Conservation (phyloP, 2,888 invertebrate genomes). For the Exocentrus adspersus region DNA sequence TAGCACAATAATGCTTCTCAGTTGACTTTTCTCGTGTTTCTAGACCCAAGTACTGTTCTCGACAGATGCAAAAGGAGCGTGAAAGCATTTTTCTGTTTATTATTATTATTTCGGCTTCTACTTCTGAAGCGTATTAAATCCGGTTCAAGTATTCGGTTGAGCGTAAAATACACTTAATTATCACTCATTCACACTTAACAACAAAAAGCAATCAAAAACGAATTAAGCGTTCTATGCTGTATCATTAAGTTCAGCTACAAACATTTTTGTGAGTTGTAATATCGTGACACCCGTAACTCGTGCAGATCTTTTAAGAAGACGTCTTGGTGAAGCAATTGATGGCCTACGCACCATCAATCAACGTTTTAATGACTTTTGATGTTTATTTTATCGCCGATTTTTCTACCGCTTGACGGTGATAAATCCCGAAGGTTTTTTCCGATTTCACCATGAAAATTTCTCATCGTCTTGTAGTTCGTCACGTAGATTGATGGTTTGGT, state of each 20-base stretch:
- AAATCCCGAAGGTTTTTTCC: conserved; percentile 16
- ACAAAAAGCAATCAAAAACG: conserved; percentile 30
- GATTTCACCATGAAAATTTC: conserved; percentile 4
- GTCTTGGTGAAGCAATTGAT: conserved; percentile 41
- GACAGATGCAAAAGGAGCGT: too few relatives aligned
- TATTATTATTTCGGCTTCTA: too few relatives aligned
- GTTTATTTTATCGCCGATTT: conserved; percentile 22
- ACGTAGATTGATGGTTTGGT: conserved; percentile 4
- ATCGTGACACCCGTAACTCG: conserved; percentile 31
- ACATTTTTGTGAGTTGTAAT: conserved; percentile 1
- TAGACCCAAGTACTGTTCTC: too few relatives aligned
- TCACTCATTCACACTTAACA: conserved; percentile 21
- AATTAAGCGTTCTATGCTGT: conserved; percentile 27
- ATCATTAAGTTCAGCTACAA: conserved; percentile 23
- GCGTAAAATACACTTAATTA: conserved; percentile 21
- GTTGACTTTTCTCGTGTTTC: too few relatives aligned
- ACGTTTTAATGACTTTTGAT: conserved; percentile 40
- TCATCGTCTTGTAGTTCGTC: conserved; percentile 5
- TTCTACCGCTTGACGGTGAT: conserved; percentile 20
- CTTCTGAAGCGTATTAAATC: background rate
- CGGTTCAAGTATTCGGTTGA: conserved; percentile 3
- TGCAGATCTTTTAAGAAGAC: conserved; percentile 36
- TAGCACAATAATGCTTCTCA: too few relatives aligned
- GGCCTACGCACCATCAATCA: conserved; percentile 45
- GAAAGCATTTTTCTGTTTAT: too few relatives aligned